These are phyloP conservation scores for Conus canariensis DNA, from an alignment of 2,888 invertebrate species.

Conservation along the genomic window DNA sequence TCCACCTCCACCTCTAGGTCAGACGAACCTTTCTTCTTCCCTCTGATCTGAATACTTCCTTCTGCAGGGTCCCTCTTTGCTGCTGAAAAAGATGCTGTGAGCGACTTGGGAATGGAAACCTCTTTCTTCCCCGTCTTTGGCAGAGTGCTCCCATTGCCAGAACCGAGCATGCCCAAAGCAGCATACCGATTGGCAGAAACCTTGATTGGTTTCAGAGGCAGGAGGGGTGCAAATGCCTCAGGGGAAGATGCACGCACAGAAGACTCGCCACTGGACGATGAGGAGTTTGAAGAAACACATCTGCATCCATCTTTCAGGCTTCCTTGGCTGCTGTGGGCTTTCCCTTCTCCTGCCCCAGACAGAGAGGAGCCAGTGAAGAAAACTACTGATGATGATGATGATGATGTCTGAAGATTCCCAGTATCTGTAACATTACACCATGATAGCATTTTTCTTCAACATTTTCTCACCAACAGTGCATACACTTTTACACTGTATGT, in stretches of 20 bases:
- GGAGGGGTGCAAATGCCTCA: background rate
- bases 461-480: no score
- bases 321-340: background rate
- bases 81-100: background rate
- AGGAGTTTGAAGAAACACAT: background rate
- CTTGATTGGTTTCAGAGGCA: constrained; percentile 28
- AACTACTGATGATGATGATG: background rate
- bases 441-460: no score
- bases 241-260: background rate
- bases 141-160: background rate
- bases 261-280: background rate
- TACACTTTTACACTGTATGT: no score
- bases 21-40: constrained; percentile 3
- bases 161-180: background rate
- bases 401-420: background rate
- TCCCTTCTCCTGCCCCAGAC: background rate
- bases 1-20: background rate
- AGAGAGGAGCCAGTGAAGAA: background rate
- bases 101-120: background rate
- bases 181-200: constrained; percentile 33
- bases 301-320: background rate
- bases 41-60: background rate
- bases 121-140: background rate
- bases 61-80: background rate
- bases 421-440: background rate